Evolutionary conservation across 35 echinoderm and acorn worm genomes (phyloP).

Genomic region (Apostichopus japonicus): DNA sequence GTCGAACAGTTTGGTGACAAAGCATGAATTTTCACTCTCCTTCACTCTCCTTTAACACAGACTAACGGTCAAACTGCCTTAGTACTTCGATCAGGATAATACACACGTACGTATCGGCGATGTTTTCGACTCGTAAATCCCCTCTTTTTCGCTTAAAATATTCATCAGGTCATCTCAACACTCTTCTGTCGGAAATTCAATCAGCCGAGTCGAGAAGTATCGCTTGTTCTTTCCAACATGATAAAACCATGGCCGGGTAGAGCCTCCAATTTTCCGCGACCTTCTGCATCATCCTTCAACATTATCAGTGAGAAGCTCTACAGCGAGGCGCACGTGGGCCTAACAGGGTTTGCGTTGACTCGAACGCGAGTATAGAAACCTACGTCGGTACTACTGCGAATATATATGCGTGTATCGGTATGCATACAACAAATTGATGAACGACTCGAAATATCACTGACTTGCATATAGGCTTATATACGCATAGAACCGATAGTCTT

Average conservation of each 20-base stretch:
- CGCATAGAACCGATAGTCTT: not conserved
- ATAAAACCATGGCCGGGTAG: slow-evolving; percentile 9
- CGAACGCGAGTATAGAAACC: not conserved
- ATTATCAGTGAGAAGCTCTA: not conserved
- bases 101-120: no score
- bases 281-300: not conserved
- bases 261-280: slow-evolving; percentile 7
- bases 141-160: slow-evolving; percentile 38
- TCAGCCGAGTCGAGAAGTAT: slow-evolving; percentile 40
- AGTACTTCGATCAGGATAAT: no score
- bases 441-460: not conserved
- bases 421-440: not conserved
- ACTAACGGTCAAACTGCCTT: no score
- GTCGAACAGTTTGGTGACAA: no score
- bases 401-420: not conserved
- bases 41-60: no score
- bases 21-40: no score
- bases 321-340: slow-evolving; percentile 17
- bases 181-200: slow-evolving; percentile 43
- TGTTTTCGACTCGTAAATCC: not conserved
- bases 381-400: not conserved
- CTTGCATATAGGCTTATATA: not conserved
- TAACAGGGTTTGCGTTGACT: slow-evolving; percentile 29
- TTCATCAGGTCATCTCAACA: slow-evolving; percentile 39
- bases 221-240: slow-evolving; percentile 47